Evolutionary conservation across 2,797 vertebrate genomes (phyloP), one percentile per base, ranked within the genome.

Genomic region (Pseudocheirus occidentalis): DNA sequence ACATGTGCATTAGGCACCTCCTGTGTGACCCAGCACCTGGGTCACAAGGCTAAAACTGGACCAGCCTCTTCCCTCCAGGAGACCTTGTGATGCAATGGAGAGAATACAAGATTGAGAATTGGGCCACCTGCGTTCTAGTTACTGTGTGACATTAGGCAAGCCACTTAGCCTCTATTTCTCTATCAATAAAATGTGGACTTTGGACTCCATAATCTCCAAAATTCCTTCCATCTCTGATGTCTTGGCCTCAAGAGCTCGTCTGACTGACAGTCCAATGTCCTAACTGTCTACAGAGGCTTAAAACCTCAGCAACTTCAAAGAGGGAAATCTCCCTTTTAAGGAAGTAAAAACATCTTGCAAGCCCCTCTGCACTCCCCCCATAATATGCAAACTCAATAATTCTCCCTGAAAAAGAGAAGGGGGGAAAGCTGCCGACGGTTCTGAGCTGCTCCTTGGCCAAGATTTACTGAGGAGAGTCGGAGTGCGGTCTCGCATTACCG

Each of bases 401-500:
- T 94, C 97, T 90, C 81, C 90, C 97, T 0, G 0, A 55, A 89
- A 94, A 40, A 90, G 89, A 54, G 73, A 57, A 92, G 34, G 24
- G 29, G 31, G 1, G 28, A 21, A 50, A 90, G 58, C 21, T 12
- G 90, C 93, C 58, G 5, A 11, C 0, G 46, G 90, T 50, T 54
- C 94, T 87, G 59, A 92, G 62, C 4, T 2, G 55, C 94, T 97
- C 94, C 55, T 5, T 92, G 95, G 91, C 96, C 87, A 27, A 96
- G 98, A 98, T 98, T 98, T 97, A 97, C 97, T 95, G 97, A 92
- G 0, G 46, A 93, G 95, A 93, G 92, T 90, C 55, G 90, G 62
- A 27, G 94, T 4, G 92, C 94, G 96, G 96, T 95, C 98, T 97
- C 95, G 81, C 97, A 95, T 97, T 97, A 96, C 96, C 95, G 97